Evolutionary conservation across 2,888 invertebrate species (phyloP), one percentile per base, ranked within the genome.

Genomic region (Hypomecis punctinalis): DNA sequence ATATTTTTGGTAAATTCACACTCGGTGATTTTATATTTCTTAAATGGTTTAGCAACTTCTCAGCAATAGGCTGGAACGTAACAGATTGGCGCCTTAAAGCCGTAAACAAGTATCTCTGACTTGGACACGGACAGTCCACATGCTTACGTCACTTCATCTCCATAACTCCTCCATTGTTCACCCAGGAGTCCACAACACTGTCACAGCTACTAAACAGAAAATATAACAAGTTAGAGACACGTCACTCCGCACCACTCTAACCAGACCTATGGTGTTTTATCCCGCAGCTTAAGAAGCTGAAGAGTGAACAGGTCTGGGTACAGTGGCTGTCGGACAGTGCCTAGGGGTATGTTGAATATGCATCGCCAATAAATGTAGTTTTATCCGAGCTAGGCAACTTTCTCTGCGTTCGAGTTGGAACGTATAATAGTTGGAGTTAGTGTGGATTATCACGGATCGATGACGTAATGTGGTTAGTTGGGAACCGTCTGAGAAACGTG

Each of bases 351-450:
- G 81, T 88, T 93, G 92, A 92, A 93, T 92, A 93, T 93, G 91
- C 90, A 92, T 84, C 80, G 82, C 82, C 85, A 88, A 90, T 91
- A 90, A 91, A 90, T 86, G 88, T 88, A 85, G 90, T 89, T 90
- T 88, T 86, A 88, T 86, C 85, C 87, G 72, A 76, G 78, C 74
- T 73, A 81, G 74, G 77, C 83, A 91, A 93, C 92, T 93, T 92
- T 91, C 92, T 86, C 90, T 77, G 70, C 73, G 74, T 58, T 60
- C 75, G 75, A 81, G 81, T 78, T 70, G 78, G 74, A 53, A 59
- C 70, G 72, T 72, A 70, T 76, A 78, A 69, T 75, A 73, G 73
- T 75, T 69, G 63, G 63, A 73, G 71, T 69, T 67, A 63, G 63
- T 58, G 39, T 47, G 70, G 70, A 72, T 72, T 68, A 68, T 53